Conservation (phyloP, 2,888 invertebrate species). For the Erannis defoliaria region DNA sequence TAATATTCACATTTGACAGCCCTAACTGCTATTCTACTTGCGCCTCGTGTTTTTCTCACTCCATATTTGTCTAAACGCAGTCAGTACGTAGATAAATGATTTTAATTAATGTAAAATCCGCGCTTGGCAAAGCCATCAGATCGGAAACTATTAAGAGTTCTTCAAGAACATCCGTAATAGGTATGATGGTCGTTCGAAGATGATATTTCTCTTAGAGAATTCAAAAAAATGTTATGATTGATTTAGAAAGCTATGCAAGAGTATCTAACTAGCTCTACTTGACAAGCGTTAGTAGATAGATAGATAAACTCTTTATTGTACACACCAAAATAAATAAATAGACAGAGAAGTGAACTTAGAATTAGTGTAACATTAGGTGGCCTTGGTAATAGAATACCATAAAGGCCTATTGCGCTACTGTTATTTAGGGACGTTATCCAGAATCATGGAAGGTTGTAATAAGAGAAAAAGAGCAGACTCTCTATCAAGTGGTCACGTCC, state of each 20-base stretch:
- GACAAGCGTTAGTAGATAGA: too few species aligned
- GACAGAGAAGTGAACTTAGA: too few species aligned
- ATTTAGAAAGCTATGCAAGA: constrained; percentile 25
- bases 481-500: too few species aligned
- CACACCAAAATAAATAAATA: too few species aligned
- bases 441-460: too few species aligned
- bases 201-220: constrained; percentile 28
- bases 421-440: too few species aligned
- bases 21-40: constrained; percentile 43
- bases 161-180: constrained; percentile 22
- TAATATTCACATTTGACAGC: constrained; percentile 23
- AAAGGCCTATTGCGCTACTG: too few species aligned
- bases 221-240: constrained; percentile 26
- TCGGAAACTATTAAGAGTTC: constrained; percentile 29
- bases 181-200: constrained; percentile 20
- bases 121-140: constrained; percentile 43
- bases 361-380: too few species aligned
- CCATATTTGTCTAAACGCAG: constrained; percentile 58
- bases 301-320: too few species aligned
- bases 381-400: too few species aligned
- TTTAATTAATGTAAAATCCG: constrained; percentile 61
- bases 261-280: constrained; percentile 21
- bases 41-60: constrained; percentile 60
- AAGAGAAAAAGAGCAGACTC: too few species aligned
- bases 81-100: constrained; percentile 59